Base-by-base conservation (phyloP, 2,888 invertebrate species). In the Teleogryllus oceanicus region DNA sequence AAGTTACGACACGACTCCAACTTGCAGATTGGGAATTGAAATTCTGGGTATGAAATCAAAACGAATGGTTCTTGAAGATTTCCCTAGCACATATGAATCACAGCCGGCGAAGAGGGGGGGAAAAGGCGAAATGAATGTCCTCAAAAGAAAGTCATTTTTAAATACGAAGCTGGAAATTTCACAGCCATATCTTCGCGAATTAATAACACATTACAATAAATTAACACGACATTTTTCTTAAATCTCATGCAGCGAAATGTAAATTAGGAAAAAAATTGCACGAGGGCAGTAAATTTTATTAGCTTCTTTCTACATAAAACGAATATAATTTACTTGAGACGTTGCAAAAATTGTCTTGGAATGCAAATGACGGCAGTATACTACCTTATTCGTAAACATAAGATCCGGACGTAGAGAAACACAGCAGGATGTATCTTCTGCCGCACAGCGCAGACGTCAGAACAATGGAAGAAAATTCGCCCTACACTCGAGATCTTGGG, bases 11-110 rank as follows among this genome's bases (percentile, higher is more conserved):
- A 62, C n/a, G 62, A 13, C 62, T n/a, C 62, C 62, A 62, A 62
- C 62, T 62, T 62, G 62, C 62, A 62, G 62, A 62, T 62, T 62
- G 62, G 62, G 62, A 62, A 62, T 62, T 62, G 62, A 62, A 62
- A 62, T 62, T 62, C 62, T 62, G 62, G 62, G 62, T 62, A 62
- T 62, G 62, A 62, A 62, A 62, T 62, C 62, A 62, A 62, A 62
- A 62, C 62, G 62, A 62, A 62, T 62, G 62, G 62, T 62, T 62
- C 62, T 62, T n/a, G 62, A 62, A 62, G 62, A 62, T 62, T 62
- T 62, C 62, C n/a, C 62, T 62, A n/a, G 62, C 62, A 62, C n/a
- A n/a, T 62, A 62, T 62, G 62, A 62, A 62, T 62, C 62, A 62
- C 62, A 62, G 62, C 62, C 16, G 62, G n/a, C n/a, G 62, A 13